phyloP scores from a whole-genome alignment of 2,888 invertebrate species.

The Drosophila eohydei region DNA sequence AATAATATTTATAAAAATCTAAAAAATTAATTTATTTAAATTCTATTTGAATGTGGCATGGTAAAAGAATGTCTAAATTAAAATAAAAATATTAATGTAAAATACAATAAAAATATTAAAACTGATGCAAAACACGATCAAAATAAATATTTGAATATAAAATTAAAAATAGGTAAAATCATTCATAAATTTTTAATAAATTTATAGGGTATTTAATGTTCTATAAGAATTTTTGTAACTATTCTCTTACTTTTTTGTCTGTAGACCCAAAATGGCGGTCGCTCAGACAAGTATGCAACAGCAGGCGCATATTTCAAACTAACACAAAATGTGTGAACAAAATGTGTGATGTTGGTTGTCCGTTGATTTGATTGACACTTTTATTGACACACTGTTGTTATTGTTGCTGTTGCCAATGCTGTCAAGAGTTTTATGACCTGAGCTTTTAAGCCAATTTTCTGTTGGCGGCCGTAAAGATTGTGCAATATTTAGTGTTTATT shows the following conservation, averaged over 20 bases:
- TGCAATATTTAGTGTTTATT: conserved; percentile 34
- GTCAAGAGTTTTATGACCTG: conserved; percentile 70
- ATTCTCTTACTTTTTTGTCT: not conserved
- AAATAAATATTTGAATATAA: too few species aligned
- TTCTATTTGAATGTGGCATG: too few species aligned
- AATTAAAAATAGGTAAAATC: too few species aligned
- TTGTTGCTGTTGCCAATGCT: conserved; percentile 28
- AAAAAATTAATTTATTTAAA: not conserved
- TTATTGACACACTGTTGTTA: conserved; percentile 71
- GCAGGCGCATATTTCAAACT: conserved; percentile 47
- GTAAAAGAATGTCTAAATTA: too few species aligned
- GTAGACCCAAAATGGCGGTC: conserved; percentile 29
- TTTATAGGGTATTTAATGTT: conserved; percentile 7
- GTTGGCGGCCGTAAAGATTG: conserved; percentile 41
- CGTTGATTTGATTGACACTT: conserved; percentile 81
- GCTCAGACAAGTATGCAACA: conserved; percentile 61
- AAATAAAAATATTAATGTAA: too few species aligned
- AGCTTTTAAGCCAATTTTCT: conserved; percentile 65
- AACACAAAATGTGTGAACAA: conserved; percentile 8
- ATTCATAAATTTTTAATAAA: too few species aligned
- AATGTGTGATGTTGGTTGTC: conserved; percentile 42
- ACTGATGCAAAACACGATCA: too few species aligned
- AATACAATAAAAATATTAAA: too few species aligned
- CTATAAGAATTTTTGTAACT: not conserved
- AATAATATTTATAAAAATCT: not conserved